Evolutionary conservation across 2,113 vertebrate species (phyloP), one percentile per base, ranked within the genome.

Genomic region (Piliocolobus tephrosceles): DNA sequence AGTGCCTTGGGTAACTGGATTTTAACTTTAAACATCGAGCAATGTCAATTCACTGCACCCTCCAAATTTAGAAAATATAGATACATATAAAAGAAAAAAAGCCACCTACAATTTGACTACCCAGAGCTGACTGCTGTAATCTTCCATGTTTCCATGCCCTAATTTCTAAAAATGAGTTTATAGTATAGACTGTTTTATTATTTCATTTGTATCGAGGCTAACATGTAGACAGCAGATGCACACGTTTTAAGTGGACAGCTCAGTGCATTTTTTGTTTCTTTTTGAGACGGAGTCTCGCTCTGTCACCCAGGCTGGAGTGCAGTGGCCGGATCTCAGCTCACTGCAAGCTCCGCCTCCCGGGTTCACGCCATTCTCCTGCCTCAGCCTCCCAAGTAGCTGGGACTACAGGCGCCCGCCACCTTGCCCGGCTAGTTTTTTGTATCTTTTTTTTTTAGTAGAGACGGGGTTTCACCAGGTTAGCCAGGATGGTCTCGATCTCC

Each of bases 1-100:
- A 78, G 47, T 20, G 43, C 25, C 30, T 64, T 81, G 66, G 22
- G 35, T 88, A n/a, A 14, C 6, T 86, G 78, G 17, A 82, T 82
- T 85, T 72, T 93, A 66, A 88, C 70, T 88, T 85, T 68, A 47
- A 68, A 83, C 66, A 91, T 40, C 27, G 14, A 80, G 43, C 79
- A 32, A 68, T 70, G 22, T 32, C 30, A 91, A 78, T 72, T 89
- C 47, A 88, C 6, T 52, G 6, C 3, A 43, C 0, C 11, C 22
- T 47, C 35, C 27, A 72, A 40, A 83, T 94, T 89, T 85, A 78
- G 91, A 91, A 97, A 97, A 45, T 64, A 70, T 17, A 52, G 30
- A 12, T 90, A 43, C 14, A 4, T 95, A 89, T 64, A 72, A 91
- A 91, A 50, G 57, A 30, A 47, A 79, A 90, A 89, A 75, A 38